Conservation (phyloP, 1,140 invertebrate genomes). For the Polypedilum pembai region DNA sequence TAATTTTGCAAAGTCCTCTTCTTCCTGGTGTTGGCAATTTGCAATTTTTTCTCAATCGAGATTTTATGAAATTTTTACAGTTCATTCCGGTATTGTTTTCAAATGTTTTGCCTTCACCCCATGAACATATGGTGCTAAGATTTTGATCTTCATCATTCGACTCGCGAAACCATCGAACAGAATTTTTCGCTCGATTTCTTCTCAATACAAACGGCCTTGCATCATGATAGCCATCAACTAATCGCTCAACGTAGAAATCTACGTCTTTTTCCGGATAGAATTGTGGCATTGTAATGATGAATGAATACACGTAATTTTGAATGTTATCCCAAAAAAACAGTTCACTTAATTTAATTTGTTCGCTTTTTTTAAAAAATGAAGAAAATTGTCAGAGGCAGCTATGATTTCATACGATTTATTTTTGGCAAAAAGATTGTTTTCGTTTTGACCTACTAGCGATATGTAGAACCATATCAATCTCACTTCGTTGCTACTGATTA, state of each 20-base stretch:
- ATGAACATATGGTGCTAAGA: neutral
- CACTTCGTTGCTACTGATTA: neutral
- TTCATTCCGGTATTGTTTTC: neutral
- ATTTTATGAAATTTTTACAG: neutral
- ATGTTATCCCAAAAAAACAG: neutral
- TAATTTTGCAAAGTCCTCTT: neutral
- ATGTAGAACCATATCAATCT: too few relatives aligned
- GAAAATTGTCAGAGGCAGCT: neutral
- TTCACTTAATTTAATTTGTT: neutral
- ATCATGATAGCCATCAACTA: conserved; percentile 6
- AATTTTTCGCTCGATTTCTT: neutral
- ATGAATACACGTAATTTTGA: neutral
- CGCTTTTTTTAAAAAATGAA: neutral
- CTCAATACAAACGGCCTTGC: neutral
- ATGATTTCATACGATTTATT: neutral
- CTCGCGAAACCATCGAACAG: neutral
- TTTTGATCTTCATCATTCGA: neutral
- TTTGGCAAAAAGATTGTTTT: too few relatives aligned
- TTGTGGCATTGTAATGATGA: neutral
- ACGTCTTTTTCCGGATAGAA: neutral
- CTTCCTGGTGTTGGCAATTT: neutral
- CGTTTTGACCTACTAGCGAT: too few relatives aligned
- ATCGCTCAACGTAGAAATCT: neutral
- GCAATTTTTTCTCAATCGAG: neutral
- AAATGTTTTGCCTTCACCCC: neutral